Percentiles rank a stretch among this genome's conserved stretches.
phyloP scores from a whole-genome alignment of 2,888 invertebrate species.

The Galeopsomyia nigrocyanea region DNA sequence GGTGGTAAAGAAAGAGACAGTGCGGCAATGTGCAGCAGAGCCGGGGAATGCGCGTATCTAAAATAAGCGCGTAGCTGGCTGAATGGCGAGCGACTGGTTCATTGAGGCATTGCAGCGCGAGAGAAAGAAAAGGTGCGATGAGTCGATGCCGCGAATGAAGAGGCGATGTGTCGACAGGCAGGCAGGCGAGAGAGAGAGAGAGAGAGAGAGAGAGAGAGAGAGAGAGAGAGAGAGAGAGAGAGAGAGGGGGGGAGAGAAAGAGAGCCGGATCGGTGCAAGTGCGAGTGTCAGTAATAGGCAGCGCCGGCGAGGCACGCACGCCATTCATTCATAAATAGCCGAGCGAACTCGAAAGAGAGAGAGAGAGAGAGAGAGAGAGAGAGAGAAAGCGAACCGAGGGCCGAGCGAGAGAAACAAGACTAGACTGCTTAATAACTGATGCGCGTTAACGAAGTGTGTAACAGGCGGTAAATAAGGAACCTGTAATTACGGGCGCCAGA shows the following conservation, averaged over 20 bases:
- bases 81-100: neutral
- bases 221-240: constrained; percentile 10
- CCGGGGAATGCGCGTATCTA: neutral
- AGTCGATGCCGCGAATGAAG: constrained; percentile 26
- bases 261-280: constrained; percentile 13
- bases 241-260: constrained; percentile 28
- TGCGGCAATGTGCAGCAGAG: neutral
- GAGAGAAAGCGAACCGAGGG: neutral
- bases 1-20: too few relatives aligned
- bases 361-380: constrained; percentile 16
- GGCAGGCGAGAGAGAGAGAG: constrained; percentile 3
- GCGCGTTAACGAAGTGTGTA: constrained; percentile 68
- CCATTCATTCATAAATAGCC: constrained; percentile 64
- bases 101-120: neutral
- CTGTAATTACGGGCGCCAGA: constrained; percentile 65
- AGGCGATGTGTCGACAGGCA: too few relatives aligned
- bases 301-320: constrained; percentile 59
- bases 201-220: neutral
- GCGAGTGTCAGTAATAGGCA: constrained; percentile 56
- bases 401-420: constrained; percentile 12
- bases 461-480: constrained; percentile 68
- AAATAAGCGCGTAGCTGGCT: neutral
- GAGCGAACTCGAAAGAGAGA: constrained; percentile 16
- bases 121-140: constrained; percentile 4
- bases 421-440: constrained; percentile 63